Percentiles rank a stretch among this genome's conserved stretches.
These are phyloP conservation scores for Eurois occulta DNA, from an alignment of 2,888 invertebrate genomes.

Conservation along the genomic window DNA sequence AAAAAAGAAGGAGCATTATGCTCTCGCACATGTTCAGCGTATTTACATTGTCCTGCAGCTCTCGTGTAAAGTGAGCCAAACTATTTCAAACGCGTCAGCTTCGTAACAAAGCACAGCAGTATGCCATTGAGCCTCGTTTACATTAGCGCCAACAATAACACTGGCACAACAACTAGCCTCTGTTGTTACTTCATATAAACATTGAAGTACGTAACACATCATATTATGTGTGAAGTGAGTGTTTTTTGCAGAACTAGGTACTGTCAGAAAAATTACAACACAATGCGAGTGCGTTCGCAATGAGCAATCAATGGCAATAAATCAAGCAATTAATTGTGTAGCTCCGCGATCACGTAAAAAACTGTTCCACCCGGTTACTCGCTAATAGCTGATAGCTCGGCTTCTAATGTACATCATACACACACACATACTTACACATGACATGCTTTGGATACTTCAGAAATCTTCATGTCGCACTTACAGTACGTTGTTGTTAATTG, in stretches of 20 bases:
- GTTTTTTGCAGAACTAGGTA: conserved; percentile 4
- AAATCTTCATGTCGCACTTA: background rate
- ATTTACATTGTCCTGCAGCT: background rate
- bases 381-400: conserved; percentile 52
- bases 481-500: background rate
- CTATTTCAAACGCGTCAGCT: background rate
- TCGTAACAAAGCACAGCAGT: background rate
- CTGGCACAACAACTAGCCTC: background rate
- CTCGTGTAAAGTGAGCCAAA: background rate
- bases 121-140: background rate
- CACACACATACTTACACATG: background rate
- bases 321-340: conserved; percentile 67
- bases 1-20: background rate
- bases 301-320: conserved; percentile 50
- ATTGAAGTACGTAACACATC: background rate
- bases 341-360: conserved; percentile 34
- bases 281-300: background rate
- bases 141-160: conserved; percentile 8
- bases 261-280: background rate
- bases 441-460: background rate
- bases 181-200: background rate
- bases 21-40: background rate
- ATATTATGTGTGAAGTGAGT: background rate
- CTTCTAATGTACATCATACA: background rate
- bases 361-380: conserved; percentile 52